These are phyloP conservation scores for Carposina sasakii DNA, from an alignment of 1,140 invertebrate species.

Conservation along the genomic window DNA sequence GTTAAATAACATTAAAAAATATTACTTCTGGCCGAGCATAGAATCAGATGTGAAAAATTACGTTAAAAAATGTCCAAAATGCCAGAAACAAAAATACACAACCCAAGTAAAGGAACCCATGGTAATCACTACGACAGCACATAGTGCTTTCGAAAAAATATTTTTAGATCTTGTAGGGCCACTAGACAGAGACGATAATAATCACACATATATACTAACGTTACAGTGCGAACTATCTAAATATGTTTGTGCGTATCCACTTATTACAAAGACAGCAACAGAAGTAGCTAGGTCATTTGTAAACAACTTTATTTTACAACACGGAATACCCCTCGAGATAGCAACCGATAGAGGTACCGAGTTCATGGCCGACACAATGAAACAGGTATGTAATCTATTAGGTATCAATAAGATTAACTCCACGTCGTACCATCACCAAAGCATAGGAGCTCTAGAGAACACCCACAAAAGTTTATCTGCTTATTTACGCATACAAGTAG, in stretches of 20 bases:
- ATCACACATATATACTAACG: slow-evolving; percentile 4
- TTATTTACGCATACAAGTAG: slow-evolving; percentile 9
- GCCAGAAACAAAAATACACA: slow-evolving; percentile 17
- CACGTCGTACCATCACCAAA: slow-evolving; percentile 6
- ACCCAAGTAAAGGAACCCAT: slow-evolving; percentile 10
- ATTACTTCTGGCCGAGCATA: slow-evolving; percentile 5
- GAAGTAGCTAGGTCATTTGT: slow-evolving; percentile 10
- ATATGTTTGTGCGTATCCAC: slow-evolving; percentile 16
- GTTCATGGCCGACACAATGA: slow-evolving; percentile 10
- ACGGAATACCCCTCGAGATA: slow-evolving; percentile 8
- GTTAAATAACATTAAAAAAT: slow-evolving; percentile 13
- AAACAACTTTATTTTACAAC: slow-evolving; percentile 14
- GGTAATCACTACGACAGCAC: slow-evolving; percentile 13
- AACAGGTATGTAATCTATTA: slow-evolving; percentile 16
- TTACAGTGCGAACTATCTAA: slow-evolving; percentile 18
- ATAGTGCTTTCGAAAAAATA: slow-evolving; percentile 13
- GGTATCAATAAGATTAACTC: slow-evolving; percentile 12
- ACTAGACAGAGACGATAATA: slow-evolving; percentile 13
- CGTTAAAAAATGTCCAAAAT: slow-evolving; percentile 13
- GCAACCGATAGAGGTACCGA: slow-evolving; percentile 16
- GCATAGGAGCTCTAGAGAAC: neutral
- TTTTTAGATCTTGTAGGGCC: slow-evolving; percentile 17
- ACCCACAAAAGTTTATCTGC: slow-evolving; percentile 10
- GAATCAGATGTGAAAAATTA: slow-evolving; percentile 13
- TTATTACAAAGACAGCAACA: slow-evolving; percentile 12